Conservation (phyloP, 2,797 vertebrate species). For the Salmo trutta region DNA sequence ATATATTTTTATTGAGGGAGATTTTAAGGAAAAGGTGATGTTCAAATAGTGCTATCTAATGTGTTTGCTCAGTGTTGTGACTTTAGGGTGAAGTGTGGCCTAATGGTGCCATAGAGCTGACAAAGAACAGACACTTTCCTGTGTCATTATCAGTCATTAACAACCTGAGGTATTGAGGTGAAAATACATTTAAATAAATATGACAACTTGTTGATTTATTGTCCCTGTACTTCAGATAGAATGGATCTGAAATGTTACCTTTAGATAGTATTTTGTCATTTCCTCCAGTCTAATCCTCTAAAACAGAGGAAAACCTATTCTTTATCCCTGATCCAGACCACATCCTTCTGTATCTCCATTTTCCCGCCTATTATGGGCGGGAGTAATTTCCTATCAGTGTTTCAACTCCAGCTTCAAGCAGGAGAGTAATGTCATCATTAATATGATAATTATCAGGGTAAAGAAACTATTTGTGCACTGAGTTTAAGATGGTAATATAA, state of each 20-base stretch:
- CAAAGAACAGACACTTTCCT: background rate
- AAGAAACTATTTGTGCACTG: conserved; percentile 38
- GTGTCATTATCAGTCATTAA: background rate
- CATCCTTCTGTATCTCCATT: conserved; percentile 20
- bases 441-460: conserved; percentile 56
- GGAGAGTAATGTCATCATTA: conserved; percentile 65
- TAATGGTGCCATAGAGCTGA: conserved; percentile 1
- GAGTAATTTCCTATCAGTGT: conserved; percentile 5
- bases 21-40: background rate
- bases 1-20: background rate
- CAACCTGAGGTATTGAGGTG: background rate
- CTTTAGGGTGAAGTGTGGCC: conserved; percentile 12
- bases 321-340: background rate
- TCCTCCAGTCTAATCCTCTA: background rate
- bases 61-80: background rate
- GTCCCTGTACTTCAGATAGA: background rate
- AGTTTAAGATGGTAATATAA: conserved; percentile 51
- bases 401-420: conserved; percentile 37
- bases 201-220: background rate
- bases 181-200: background rate
- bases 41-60: background rate
- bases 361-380: conserved; percentile 47
- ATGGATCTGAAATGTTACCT: background rate
- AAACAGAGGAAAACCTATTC: background rate
- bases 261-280: background rate